Conservation (phyloP, 1,140 invertebrate genomes). For the Pseudomyrmex gracilis region DNA sequence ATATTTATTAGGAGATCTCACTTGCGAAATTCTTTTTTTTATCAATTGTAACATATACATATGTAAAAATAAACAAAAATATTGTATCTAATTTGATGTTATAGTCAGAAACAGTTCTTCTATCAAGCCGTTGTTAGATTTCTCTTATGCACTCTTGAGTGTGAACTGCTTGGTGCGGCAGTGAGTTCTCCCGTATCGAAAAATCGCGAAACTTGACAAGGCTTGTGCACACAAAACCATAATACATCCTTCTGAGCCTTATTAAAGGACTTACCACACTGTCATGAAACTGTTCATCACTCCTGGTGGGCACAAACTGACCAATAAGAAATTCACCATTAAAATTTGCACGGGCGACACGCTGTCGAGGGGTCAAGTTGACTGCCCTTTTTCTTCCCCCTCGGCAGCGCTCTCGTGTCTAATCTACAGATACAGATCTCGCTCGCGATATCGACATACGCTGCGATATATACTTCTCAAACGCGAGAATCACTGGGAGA, state of each 20-base stretch:
- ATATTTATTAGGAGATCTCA: slow-evolving; percentile 20
- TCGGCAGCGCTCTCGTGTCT: slow-evolving; percentile 64
- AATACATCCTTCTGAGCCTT: slow-evolving; percentile 81
- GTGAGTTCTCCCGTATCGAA: slow-evolving; percentile 41
- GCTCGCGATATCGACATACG: slow-evolving; percentile 10
- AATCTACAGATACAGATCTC: slow-evolving; percentile 54
- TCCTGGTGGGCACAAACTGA: slow-evolving; percentile 93
- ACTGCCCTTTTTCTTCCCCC: slow-evolving; percentile 25
- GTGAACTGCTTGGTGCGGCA: background rate
- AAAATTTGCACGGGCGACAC: slow-evolving; percentile 74
- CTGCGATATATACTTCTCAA: slow-evolving; percentile 28
- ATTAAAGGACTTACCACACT: slow-evolving; percentile 91
- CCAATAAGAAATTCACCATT: slow-evolving; percentile 84
- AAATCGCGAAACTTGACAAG: slow-evolving; percentile 75
- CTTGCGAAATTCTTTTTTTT: background rate
- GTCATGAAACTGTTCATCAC: slow-evolving; percentile 95
- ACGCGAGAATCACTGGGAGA: slow-evolving; percentile 18
- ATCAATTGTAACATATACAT: background rate
- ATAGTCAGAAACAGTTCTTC: too few species aligned
- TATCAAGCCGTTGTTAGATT: background rate
- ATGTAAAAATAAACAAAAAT: background rate
- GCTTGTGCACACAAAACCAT: slow-evolving; percentile 86
- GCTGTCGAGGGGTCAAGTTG: slow-evolving; percentile 57
- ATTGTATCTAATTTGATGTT: slow-evolving; percentile 9
- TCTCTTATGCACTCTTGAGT: background rate